Base-by-base conservation (phyloP, 2,113 vertebrate species). In the Neodon shergylaensis region DNA sequence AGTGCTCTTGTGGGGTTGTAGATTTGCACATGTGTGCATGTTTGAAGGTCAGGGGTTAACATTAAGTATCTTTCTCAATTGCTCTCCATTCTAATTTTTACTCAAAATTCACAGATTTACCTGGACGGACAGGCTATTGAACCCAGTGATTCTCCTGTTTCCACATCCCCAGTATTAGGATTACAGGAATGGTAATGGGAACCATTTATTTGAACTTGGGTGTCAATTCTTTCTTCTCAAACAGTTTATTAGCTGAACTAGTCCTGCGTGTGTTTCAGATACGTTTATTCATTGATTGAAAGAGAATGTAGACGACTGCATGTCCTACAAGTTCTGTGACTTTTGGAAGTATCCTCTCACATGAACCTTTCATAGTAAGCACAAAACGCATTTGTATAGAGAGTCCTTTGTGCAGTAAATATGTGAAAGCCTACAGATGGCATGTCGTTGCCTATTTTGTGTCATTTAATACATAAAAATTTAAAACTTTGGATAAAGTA, bases 391-490 rank as follows among this genome's bases (percentile, higher is more conserved):
- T 96, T 91, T 79, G 39, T 28, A 26, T 1, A 74, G 9, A 74
- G 21, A 90, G 49, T 91, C 10, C 7, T 65, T 65, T 84, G n/a
- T 73, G 4, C 42, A 76, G 44, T 84, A 92, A 39, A 16, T 0
- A 49, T 24, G 22, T 91, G 58, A 52, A 36, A 78, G 21, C 86
- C 81, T 81, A 36, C 77, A 95, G 72, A 22, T 85, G 66, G 85
- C 77, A 88, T 90, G 9, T 61, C 78, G 61, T 76, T 58, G 13
- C 3, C 8, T 24, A 33, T 54, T 85, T 94, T 95, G 14, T 49
- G 89, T 88, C 44, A 92, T 65, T 91, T 22, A 84, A 19, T 87
- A 83, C 74, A 94, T 95, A 26, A 52, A 47, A 26, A 83, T 76
- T 8, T 42, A 63, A 28, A 88, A 70, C 16, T 47, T 26, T 31